phyloP scores from a whole-genome alignment of 2,888 invertebrate species.

The Melieria omissa region DNA sequence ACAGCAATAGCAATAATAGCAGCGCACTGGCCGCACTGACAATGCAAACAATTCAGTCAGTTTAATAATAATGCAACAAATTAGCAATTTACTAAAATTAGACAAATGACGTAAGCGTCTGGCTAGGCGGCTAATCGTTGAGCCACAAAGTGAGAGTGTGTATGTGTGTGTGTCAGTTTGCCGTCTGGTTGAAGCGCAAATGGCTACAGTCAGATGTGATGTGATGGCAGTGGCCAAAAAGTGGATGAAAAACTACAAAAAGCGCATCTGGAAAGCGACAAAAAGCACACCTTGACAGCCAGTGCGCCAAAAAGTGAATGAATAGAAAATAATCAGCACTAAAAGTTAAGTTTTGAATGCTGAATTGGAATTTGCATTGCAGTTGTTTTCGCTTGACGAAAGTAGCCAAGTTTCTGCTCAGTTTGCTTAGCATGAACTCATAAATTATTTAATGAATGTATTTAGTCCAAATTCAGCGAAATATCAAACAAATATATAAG shows the following conservation, averaged over 20 bases:
- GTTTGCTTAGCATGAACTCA: too few species aligned
- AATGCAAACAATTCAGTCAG: background rate
- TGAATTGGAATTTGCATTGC: too few species aligned
- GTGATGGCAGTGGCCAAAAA: background rate
- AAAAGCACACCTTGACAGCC: too few species aligned
- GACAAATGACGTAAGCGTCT: slow-evolving; percentile 27
- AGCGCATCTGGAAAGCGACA: background rate
- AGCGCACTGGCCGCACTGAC: slow-evolving; percentile 3
- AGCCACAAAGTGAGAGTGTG: too few species aligned
- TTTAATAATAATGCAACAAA: slow-evolving; percentile 29
- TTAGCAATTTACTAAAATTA: slow-evolving; percentile 28
- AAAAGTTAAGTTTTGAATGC: too few species aligned
- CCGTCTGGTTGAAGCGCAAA: slow-evolving; percentile 14
- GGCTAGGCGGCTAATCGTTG: background rate
- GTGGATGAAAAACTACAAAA: background rate
- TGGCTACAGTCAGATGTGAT: background rate
- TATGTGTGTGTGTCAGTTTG: background rate
- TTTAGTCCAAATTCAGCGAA: too few species aligned
- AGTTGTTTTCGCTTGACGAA: too few species aligned
- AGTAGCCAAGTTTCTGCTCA: too few species aligned
- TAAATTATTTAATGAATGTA: too few species aligned
- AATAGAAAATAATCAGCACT: too few species aligned
- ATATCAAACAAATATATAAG: too few species aligned
- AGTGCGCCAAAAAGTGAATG: too few species aligned
- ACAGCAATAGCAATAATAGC: slow-evolving; percentile 1